These are phyloP conservation scores for Anser cygnoides DNA, from an alignment of 2,113 vertebrate species.

Conservation along the genomic window DNA sequence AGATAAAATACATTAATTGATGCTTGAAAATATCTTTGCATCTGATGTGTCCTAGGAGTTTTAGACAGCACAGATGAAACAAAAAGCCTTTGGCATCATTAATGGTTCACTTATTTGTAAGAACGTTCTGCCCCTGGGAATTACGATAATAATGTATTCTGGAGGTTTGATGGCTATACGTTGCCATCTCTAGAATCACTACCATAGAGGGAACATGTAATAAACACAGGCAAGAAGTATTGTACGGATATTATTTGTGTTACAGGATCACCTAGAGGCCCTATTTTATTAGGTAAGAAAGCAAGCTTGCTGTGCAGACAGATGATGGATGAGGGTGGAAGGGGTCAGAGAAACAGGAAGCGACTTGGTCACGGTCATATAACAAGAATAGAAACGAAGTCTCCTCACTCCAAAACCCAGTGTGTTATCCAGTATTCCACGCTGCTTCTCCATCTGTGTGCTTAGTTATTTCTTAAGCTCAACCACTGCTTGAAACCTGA, in stretches of 20 bases:
- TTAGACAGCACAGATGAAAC: neutral
- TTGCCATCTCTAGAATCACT: neutral
- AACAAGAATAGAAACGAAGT: neutral
- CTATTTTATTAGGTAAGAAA: neutral
- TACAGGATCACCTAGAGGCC: neutral
- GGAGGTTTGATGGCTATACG: neutral
- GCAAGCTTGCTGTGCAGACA: neutral
- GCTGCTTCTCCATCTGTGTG: neutral
- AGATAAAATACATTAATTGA: neutral
- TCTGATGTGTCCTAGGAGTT: neutral
- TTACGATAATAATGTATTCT: neutral
- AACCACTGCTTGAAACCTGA: neutral
- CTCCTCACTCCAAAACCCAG: neutral
- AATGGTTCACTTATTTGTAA: neutral
- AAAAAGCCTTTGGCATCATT: neutral
- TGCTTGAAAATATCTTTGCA: neutral
- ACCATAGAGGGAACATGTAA: neutral
- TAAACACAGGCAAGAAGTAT: neutral
- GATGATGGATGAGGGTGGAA: slow-evolving; percentile 23
- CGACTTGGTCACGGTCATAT: neutral
- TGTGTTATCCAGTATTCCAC: neutral
- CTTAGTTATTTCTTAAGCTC: neutral
- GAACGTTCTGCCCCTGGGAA: neutral
- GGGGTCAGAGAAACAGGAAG: slow-evolving; percentile 33
- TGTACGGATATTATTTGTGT: neutral